Base-by-base conservation (phyloP, 64 coral and sea anemone genomes). In the Porites lutea region DNA sequence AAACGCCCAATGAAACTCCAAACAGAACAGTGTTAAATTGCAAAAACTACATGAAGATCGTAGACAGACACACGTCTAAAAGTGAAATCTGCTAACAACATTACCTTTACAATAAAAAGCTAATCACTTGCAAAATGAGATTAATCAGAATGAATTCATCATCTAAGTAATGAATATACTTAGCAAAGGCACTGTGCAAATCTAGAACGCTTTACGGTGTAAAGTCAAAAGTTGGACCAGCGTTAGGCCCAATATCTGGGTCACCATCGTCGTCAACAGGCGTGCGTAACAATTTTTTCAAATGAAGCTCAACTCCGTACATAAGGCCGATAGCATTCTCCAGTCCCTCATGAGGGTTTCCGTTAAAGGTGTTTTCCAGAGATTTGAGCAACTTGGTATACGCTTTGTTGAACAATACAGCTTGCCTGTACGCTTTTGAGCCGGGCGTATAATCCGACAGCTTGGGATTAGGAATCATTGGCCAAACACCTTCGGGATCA, bases 221-320 rank as follows among this genome's bases (percentile, higher is more conserved):
- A 52, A 90, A 90, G 4, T 90, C 51, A 37, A 77, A 89, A 88
- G 78, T 83, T 3, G 96, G 96, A 3, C 92, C 92, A 77, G 92
- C 92, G 46, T 98, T 98, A 11, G 96, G 96, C 2, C 96, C 96
- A 21, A 94, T 22, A 82, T 94, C 72, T 3, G 92, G 96, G 82
- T 98, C 96, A 13, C 96, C 96, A 37, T 84, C 63, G 1, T 89
- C 88, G 18, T 94, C 83, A 67, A 98, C 69, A 4, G 96, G 96
- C 50, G 92, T 98, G n/a, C 78, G 73, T 1, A 98, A 71, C 22
- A 98, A 61, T 55, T 87, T 88, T 21, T 85, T 91, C 4, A 89
- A 58, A 55, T 94, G 79, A 7, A 98, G 83, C 3, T 78, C 72
- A 48, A 98, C 54, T 0, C 88, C 90, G 22, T 89, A 94, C 96